These are phyloP conservation scores for Thelaira solivaga DNA, from an alignment of 2,888 invertebrate genomes.

Conservation along the genomic window DNA sequence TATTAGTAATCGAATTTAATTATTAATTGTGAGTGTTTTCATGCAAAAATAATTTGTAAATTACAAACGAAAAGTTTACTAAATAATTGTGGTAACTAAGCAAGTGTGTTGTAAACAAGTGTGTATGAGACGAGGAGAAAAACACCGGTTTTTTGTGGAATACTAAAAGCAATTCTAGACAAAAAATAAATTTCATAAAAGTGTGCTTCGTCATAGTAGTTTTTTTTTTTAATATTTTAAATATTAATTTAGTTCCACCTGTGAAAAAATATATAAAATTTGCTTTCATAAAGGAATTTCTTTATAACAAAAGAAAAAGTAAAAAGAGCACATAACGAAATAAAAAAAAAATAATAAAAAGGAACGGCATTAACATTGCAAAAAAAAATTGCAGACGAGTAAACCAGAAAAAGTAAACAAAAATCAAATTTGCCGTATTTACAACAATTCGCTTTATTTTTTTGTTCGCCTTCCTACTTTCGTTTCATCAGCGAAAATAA, in stretches of 20 bases:
- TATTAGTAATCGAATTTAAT: too few relatives aligned
- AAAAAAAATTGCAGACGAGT: constrained; percentile 34
- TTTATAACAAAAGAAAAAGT: neutral
- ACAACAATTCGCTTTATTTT: constrained; percentile 5
- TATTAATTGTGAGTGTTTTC: too few relatives aligned
- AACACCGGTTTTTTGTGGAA: neutral
- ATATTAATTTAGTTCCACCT: too few relatives aligned
- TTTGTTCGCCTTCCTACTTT: neutral
- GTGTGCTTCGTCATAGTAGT: too few relatives aligned
- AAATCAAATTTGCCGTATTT: constrained; percentile 34
- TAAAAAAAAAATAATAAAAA: neutral
- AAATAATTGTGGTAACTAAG: constrained; percentile 1
- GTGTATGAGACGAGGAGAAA: constrained; percentile 5
- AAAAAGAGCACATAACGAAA: neutral
- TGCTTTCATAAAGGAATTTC: constrained; percentile 19
- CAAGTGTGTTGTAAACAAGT: constrained; percentile 31
- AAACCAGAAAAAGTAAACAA: constrained; percentile 52
- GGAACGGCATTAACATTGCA: neutral
- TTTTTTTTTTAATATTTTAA: too few relatives aligned
- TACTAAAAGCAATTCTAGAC: neutral
- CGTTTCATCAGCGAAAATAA: neutral
- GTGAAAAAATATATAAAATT: constrained; percentile 16
- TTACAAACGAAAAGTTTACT: neutral
- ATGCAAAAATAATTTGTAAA: neutral
- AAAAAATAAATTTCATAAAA: neutral